Evolutionary conservation across 2,113 vertebrate genomes (phyloP), one percentile per base, ranked within the genome.

Genomic region (Nanorana parkeri): DNA sequence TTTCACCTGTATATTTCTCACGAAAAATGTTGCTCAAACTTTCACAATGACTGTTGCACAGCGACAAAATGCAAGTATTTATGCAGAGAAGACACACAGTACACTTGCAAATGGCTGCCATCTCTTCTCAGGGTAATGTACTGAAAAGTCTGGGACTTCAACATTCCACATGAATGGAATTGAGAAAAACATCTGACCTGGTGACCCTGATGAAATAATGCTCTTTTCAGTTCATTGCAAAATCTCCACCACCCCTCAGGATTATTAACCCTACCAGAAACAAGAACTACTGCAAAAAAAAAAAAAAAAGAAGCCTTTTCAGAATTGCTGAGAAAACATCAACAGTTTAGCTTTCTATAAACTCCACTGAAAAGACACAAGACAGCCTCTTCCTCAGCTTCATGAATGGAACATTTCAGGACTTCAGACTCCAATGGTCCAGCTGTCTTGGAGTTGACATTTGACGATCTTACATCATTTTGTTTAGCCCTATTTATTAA

Each of bases 211-310:
- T 15, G 23, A 72, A 80, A 61, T 21, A 81, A 81, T 29, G 58
- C 24, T 20, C 67, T 63, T 28, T 80, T 60, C 32, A 80, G 36
- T 72, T 47, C 21, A 80, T 24, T 71, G 21, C 58, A 72, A 63
- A 71, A 21, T 17, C 19, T 23, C 28, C 11, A 24, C 41, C 47
- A 0, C n/a, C 36, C 29, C 68, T 23, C 47, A 17, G 21, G 26
- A 71, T 17, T 4, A 26, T 71, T 71, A 71, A 71, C 68, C 68
- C 47, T 54, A 24, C 13, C 21, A 23, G 47, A 47, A 52, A 51
- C 0, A 32, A 32, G 16, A 67, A 21, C 2, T 32, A 15, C 15
- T 26, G 24, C 21, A 71, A 15, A 54, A 23, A 51, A 23, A 15
- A 54, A 23, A 51, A 23, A 36, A 36, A 36, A 36, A 36, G 29